Evolutionary conservation across 2,888 invertebrate species (phyloP).

Genomic region (Hemistola chrysoprasaria): DNA sequence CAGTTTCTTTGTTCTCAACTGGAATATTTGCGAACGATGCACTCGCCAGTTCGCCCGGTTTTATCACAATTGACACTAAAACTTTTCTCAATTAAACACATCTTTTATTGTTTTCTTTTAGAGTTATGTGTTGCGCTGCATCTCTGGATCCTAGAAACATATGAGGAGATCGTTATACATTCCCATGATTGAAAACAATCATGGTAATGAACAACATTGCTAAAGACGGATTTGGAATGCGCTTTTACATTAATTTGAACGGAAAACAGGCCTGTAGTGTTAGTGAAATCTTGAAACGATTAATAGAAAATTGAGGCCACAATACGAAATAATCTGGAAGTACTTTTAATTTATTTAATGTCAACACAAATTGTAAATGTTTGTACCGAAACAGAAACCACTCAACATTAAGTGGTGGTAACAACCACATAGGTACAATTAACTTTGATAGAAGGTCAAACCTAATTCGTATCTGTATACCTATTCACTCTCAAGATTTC

Average conservation of each 20-base stretch:
- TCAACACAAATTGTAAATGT: slow-evolving; percentile 20
- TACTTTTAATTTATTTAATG: slow-evolving; percentile 20
- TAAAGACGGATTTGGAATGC: slow-evolving; percentile 58
- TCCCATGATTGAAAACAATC: slow-evolving; percentile 39
- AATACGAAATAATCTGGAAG: slow-evolving; percentile 14
- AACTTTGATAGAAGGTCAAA: slow-evolving; percentile 14
- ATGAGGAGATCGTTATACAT: slow-evolving; percentile 45
- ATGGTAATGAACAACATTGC: slow-evolving; percentile 49
- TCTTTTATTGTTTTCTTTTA: slow-evolving; percentile 64
- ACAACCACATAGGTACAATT: slow-evolving; percentile 12
- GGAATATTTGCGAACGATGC: slow-evolving; percentile 52
- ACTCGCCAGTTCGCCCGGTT: slow-evolving; percentile 69
- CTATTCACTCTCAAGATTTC: slow-evolving; percentile 2
- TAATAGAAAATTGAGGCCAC: slow-evolving; percentile 6
- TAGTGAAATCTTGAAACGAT: slow-evolving; percentile 5
- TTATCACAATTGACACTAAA: slow-evolving; percentile 51
- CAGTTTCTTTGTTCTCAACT: slow-evolving; percentile 70
- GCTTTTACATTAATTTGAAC: slow-evolving; percentile 26
- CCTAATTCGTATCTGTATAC: slow-evolving; percentile 13
- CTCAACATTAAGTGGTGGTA: slow-evolving; percentile 12
- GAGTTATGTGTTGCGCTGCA: slow-evolving; percentile 54
- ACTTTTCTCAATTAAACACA: slow-evolving; percentile 71
- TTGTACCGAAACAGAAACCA: slow-evolving; percentile 12
- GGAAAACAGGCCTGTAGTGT: slow-evolving; percentile 1
- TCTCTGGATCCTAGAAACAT: slow-evolving; percentile 58